Conservation (phyloP, 2,888 invertebrate species). For the Augiades crinisus region DNA sequence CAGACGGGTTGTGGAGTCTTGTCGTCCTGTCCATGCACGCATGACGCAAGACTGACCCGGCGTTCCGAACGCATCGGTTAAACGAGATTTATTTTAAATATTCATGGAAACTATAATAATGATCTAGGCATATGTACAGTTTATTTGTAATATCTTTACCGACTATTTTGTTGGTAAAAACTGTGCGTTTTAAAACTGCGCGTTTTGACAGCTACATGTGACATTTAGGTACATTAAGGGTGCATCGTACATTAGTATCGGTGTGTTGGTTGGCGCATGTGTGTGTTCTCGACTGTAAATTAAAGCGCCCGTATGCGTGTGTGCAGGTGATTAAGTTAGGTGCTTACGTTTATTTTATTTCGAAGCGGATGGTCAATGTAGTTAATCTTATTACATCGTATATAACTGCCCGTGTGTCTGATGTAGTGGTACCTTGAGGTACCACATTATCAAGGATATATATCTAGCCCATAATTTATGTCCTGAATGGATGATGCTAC, state of each 20-base stretch:
- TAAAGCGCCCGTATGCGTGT: not conserved
- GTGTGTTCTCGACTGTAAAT: not conserved
- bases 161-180: not conserved
- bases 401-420: not conserved
- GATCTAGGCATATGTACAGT: too few relatives aligned
- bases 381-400: slow-evolving; percentile 2
- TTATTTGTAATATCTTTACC: too few relatives aligned
- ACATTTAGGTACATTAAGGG: not conserved
- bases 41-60: not conserved
- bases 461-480: slow-evolving; percentile 8
- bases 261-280: not conserved
- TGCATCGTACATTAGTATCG: not conserved
- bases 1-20: slow-evolving; percentile 42
- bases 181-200: not conserved
- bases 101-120: too few relatives aligned
- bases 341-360: slow-evolving; percentile 7
- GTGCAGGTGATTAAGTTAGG: slow-evolving; percentile 3
- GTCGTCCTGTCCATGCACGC: slow-evolving; percentile 2
- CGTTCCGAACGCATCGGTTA: slow-evolving; percentile 1
- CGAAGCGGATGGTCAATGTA: slow-evolving; percentile 7
- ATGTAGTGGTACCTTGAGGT: slow-evolving; percentile 3
- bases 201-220: not conserved
- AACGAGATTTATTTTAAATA: too few relatives aligned
- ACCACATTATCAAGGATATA: slow-evolving; percentile 11
- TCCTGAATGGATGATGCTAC: slow-evolving; percentile 5